Conservation (phyloP, 2,888 invertebrate species). For the Chydorus sphaericus region DNA sequence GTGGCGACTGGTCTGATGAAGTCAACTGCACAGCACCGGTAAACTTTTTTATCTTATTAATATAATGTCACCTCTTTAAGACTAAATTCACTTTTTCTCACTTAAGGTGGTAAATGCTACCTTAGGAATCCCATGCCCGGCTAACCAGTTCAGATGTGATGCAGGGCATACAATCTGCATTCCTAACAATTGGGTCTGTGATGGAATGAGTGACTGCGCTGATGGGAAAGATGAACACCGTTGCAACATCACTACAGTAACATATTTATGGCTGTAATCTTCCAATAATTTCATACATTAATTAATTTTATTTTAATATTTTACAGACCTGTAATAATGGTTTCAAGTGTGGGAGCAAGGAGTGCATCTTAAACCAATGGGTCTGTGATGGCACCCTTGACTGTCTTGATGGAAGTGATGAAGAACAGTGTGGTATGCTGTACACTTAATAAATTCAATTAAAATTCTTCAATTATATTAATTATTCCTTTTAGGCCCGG, state of each 20-base stretch:
- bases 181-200: slow-evolving; percentile 28
- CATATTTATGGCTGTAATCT: background rate
- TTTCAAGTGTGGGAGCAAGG: slow-evolving; percentile 19
- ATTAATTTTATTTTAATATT: background rate
- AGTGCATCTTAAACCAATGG: background rate
- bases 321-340: background rate
- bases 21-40: slow-evolving; percentile 6
- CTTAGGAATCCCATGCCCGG: background rate
- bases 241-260: slow-evolving; percentile 4
- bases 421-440: slow-evolving; percentile 41
- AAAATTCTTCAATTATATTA: too few species aligned
- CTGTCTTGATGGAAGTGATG: slow-evolving; percentile 59
- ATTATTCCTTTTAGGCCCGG: slow-evolving; percentile 1
- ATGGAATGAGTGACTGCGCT: slow-evolving; percentile 28
- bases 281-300: background rate
- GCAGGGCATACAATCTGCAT: slow-evolving; percentile 28
- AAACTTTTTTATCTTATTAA: too few species aligned
- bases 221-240: slow-evolving; percentile 31
- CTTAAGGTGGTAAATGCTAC: background rate
- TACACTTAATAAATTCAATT: background rate
- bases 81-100: background rate
- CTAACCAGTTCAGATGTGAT: slow-evolving; percentile 5
- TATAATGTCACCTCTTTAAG: background rate
- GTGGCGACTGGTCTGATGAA: slow-evolving; percentile 17
- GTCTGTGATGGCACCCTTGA: slow-evolving; percentile 35